Base-by-base conservation (phyloP, 2,888 invertebrate species). In the Netelia fuscicornis region DNA sequence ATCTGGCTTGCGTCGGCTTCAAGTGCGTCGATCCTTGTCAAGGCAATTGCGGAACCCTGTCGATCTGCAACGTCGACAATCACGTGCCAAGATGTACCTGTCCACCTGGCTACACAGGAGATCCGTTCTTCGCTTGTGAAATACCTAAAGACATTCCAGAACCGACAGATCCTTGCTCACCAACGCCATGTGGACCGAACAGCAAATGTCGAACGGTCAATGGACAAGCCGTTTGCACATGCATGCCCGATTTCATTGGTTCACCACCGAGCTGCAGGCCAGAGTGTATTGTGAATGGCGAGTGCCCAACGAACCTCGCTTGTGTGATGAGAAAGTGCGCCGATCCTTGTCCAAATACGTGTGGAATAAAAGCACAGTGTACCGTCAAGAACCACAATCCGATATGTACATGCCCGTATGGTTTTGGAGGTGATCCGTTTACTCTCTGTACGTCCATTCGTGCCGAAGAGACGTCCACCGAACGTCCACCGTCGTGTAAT, bases 361-460 rank as follows among this genome's bases (percentile, higher is more conserved):
- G 98, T 92, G 98, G 98, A n/a, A 94, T 97, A 72, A 96, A 97
- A 89, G 98, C 98, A 1, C 96, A 97, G 88, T 98, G 98, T 91
- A 96, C 96, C 68, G 97, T 97, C 0, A 96, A 96, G 91, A 97
- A 98, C 92, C 98, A 98, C 93, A 97, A 97, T 90, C 98, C 98
- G 2, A 97, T 98, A 86, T 98, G 98, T 91, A 97, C 97, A 2
- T 98, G 98, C 89, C 97, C 97, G 64, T 94, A 96, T 60, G 97
- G 97, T n/a, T 97, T 96, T 94, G 97, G 97, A 56, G 98, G 98
- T 65, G 97, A 98, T 96, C 98, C 98, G 75, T 98, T 98, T 92
- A 96, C 96, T 2, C 96, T 96, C 91, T 98, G 98, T 90, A 95
- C 96, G 72, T 95, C 95, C 88, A 94, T 95, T 90, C 95, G 97